These are phyloP conservation scores for Andrena flavipes DNA, from an alignment of 2,888 invertebrate genomes.

Conservation along the genomic window DNA sequence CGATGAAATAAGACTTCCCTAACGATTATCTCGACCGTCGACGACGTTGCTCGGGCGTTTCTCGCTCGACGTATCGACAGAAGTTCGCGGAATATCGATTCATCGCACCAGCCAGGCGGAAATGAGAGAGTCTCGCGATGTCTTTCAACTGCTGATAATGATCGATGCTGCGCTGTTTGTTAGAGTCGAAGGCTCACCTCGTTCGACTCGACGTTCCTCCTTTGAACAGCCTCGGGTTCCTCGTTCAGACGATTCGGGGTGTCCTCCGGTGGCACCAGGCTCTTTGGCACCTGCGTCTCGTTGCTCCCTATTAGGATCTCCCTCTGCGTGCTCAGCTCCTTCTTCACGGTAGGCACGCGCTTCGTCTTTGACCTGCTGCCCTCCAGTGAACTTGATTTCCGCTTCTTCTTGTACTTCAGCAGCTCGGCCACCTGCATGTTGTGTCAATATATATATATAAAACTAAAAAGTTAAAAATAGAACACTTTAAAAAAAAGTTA, in stretches of 20 bases:
- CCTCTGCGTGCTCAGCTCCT: conserved; percentile 81
- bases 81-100: no score
- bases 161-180: background rate
- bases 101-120: no score
- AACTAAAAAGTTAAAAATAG: no score
- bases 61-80: no score
- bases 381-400: conserved; percentile 57
- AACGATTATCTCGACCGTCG: no score
- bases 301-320: conserved; percentile 77
- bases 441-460: no score
- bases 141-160: no score
- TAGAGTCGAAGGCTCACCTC: conserved; percentile 31
- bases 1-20: no score
- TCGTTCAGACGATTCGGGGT: conserved; percentile 56
- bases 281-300: conserved; percentile 73
- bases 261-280: conserved; percentile 51
- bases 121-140: no score
- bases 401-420: conserved; percentile 74
- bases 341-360: conserved; percentile 80
- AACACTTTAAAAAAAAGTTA: no score
- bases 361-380: conserved; percentile 61
- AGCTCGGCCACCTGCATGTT: conserved; percentile 74
- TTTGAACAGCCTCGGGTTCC: conserved; percentile 42
- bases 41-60: no score
- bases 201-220: conserved; percentile 25